These are phyloP conservation scores for Caiman crocodilus DNA, from an alignment of 2,797 vertebrate species.

Conservation along the genomic window DNA sequence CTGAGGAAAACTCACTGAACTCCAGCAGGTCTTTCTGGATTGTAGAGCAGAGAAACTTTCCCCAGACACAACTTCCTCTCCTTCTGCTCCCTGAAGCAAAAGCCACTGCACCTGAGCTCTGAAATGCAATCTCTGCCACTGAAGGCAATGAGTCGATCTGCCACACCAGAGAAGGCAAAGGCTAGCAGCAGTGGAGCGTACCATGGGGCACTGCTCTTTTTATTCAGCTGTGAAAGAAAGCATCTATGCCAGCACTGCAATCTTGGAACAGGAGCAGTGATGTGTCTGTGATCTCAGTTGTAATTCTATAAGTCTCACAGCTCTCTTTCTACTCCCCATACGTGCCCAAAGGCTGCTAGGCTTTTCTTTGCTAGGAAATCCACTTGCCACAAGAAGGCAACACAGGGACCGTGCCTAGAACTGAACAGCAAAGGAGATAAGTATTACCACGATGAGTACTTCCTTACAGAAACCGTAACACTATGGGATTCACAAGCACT, in stretches of 20 bases:
- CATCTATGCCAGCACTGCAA: fast-evolving
- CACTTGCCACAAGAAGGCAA: fast-evolving
- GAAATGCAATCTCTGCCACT: background rate
- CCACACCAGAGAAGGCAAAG: fast-evolving
- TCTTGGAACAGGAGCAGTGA: background rate
- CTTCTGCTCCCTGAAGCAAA: background rate
- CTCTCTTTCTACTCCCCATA: background rate
- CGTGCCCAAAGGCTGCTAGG: background rate
- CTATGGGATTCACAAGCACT: background rate
- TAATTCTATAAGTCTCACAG: background rate
- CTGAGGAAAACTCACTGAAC: background rate
- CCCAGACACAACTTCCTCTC: background rate
- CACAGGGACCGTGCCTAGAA: background rate
- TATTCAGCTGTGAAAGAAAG: fast-evolving
- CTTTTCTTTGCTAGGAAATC: background rate
- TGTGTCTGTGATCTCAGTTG: background rate
- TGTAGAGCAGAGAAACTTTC: background rate
- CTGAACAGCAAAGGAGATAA: background rate
- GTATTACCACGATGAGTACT: background rate
- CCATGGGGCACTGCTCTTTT: fast-evolving
- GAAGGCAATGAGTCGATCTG: background rate
- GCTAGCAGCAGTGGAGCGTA: fast-evolving
- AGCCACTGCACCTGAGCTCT: fast-evolving
- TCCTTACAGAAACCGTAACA: background rate
- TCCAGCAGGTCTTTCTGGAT: constrained; percentile 41